Base-by-base conservation (phyloP, 2,113 vertebrate species). In the Phylloscopus whistleri region DNA sequence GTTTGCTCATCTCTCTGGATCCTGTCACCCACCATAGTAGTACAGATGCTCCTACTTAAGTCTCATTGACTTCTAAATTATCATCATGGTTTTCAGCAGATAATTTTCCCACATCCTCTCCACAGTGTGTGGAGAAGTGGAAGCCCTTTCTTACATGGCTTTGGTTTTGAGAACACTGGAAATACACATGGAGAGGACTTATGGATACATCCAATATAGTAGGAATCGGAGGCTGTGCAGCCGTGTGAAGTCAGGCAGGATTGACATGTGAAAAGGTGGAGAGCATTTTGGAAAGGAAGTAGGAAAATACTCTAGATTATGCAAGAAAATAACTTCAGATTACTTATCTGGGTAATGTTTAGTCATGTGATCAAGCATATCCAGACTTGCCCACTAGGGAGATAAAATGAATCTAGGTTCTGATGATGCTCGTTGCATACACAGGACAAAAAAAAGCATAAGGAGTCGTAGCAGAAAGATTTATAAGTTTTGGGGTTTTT, bases 31-130 rank as follows among this genome's bases (percentile, higher is more conserved):
- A 83, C 89, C 63, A 43, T 2, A 90, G 92, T 48, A 86, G 67
- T 95, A 93, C 87, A 93, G 94, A 87, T 96, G 94, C 85, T 90
- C 88, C 92, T 97, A 84, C 87, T 95, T 86, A 52, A 93, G 35
- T 93, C 90, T 85, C 84, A 88, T 87, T 93, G 93, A 94, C 85
- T 96, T 94, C 90, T 88, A 90, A 96, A 95, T 93, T 90, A 67
- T 44, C 85, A 78, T 78, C 33, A 67, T 41, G 55, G 44, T 41
- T 95, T 92, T 81, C 48, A 75, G 75, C 12, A 75, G 80, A 87
- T 82, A 76, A 81, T 92, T 97, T 79, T 56, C 35, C 56, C 70
- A 46, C 43, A 31, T 91, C 69, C 52, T 90, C 67, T 91, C 44
- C 17, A 6, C 24, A 64, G 33, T 10, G 28, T 76, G 19, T 52